phyloP scores from a whole-genome alignment of 1,140 invertebrate species.

The Neoseiulus cucumeris region DNA sequence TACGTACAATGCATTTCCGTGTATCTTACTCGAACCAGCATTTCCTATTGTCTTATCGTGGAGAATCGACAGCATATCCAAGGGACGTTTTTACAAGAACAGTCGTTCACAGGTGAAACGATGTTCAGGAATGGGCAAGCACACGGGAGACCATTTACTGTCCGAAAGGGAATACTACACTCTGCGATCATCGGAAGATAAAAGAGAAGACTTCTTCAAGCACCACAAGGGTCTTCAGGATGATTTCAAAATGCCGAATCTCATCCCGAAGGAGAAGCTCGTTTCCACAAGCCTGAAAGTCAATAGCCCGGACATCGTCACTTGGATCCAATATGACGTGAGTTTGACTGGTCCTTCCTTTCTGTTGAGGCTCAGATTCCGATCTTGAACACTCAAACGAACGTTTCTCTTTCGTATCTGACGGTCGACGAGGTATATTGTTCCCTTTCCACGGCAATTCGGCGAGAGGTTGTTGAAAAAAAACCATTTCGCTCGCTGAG shows the following conservation, averaged over 20 bases:
- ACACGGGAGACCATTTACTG: neutral
- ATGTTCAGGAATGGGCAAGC: constrained; percentile 7
- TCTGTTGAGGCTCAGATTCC: no score
- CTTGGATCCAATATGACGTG: constrained; percentile 5
- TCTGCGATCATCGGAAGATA: neutral
- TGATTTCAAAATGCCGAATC: constrained; percentile 8
- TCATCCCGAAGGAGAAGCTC: constrained; percentile 10
- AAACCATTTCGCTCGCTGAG: no score
- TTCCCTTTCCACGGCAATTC: no score
- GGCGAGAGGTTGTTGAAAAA: no score
- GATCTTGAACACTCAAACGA: no score
- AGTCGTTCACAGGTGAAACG: neutral
- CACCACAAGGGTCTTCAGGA: constrained; percentile 3
- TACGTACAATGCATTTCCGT: neutral
- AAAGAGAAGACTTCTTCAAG: constrained; percentile 1
- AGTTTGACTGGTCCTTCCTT: neutral
- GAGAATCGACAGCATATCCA: no score
- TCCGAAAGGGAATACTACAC: neutral
- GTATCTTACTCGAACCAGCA: neutral
- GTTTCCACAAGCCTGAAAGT: neutral
- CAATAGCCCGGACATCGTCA: neutral
- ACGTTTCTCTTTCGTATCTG: no score
- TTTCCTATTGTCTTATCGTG: no score
- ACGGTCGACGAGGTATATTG: no score
- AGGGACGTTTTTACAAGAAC: no score